Base-by-base conservation (phyloP, 1,140 invertebrate genomes). In the Brachionus manjavacas region DNA sequence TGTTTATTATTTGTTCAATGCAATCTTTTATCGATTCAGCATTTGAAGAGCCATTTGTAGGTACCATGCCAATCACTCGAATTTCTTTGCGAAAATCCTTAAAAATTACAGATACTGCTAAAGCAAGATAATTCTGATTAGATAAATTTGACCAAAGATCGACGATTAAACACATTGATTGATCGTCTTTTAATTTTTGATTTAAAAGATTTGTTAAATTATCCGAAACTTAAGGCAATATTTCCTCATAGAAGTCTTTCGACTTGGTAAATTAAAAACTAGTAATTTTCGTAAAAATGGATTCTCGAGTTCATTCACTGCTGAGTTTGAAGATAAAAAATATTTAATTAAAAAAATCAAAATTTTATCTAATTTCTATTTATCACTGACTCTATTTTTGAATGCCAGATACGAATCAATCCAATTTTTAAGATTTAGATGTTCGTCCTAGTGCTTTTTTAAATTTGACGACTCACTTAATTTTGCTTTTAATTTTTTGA, bases 121-220 rank as follows among this genome's bases (percentile, higher is more conserved):
- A 25, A 31, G 23, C 20, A 31, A 68, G 28, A 68, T 31, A 68
- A 31, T 68, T 25, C 28, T 68, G 64, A 68, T 35, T 31, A 68
- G 64, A 68, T 31, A 31, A 31, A 35, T 68, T 68, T 3, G 64
- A 68, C 23, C 64, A 68, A 25, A 28, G 28, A 68, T 68, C 20
- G 64, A 68, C 28, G 28, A 68, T 68, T 68, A 68, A 68, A 68
- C 64, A 68, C 23, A 68, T 68, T 31, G 64, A 68, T 68, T 68
- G 49, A 55, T 1, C 49, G 49, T 55, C 14, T 55, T 55, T 55
- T 55, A 55, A 55, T 55, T 55, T 55, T 55, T 55, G 16, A 20
- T n/a, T 55, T 55, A 55, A 55, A 55, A n/a, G 49, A 55, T n/a
- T 55, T 16, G 14, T 55, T 55, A 55, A 55, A 55, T 55, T 55